These are phyloP conservation scores for Pterostichus niger DNA, from an alignment of 2,888 invertebrate genomes.

Conservation along the genomic window DNA sequence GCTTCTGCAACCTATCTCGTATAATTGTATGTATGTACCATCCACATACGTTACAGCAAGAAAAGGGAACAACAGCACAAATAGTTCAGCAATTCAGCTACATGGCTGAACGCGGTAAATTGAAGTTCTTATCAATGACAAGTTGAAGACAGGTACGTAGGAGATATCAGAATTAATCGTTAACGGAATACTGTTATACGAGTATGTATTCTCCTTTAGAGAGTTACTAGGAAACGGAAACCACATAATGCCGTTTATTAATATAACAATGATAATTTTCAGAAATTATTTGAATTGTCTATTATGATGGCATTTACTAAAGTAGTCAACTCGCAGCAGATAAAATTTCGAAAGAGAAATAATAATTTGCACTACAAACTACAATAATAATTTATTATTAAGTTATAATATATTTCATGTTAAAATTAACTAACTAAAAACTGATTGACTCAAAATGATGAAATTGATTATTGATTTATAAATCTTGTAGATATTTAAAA, in stretches of 20 bases:
- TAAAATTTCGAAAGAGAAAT: too few relatives aligned
- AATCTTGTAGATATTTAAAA: too few relatives aligned
- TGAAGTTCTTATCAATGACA: constrained; percentile 42
- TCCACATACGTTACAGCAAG: constrained; percentile 6
- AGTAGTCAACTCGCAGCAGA: too few relatives aligned
- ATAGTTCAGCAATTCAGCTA: constrained; percentile 16
- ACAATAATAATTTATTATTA: too few relatives aligned
- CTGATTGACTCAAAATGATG: too few relatives aligned
- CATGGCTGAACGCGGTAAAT: constrained; percentile 1
- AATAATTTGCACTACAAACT: too few relatives aligned
- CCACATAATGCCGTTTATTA: background rate
- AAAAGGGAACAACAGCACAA: background rate
- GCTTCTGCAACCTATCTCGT: background rate
- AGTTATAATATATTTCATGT: too few relatives aligned
- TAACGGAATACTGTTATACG: background rate
- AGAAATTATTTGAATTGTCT: background rate
- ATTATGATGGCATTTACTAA: background rate
- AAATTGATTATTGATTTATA: too few relatives aligned
- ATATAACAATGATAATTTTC: background rate
- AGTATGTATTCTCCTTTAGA: background rate
- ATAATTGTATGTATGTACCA: background rate
- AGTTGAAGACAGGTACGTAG: constrained; percentile 2
- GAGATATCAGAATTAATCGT: constrained; percentile 23
- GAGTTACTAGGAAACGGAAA: background rate
- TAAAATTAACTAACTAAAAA: too few relatives aligned